Evolutionary conservation across 2,113 vertebrate genomes (phyloP).

Genomic region (Atractosteus spatula): DNA sequence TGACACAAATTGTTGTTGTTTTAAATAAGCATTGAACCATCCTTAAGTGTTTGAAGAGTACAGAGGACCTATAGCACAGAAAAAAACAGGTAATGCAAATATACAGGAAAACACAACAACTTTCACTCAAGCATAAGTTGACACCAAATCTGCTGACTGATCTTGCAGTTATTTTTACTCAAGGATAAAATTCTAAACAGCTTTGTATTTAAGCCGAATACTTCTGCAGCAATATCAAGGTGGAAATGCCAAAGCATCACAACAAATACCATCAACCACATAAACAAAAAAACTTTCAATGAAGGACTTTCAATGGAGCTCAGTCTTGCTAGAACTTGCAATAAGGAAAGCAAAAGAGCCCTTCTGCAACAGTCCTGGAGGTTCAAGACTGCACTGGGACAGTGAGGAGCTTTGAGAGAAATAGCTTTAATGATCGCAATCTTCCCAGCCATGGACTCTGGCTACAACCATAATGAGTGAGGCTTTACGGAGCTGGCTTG

Average conservation of each 20-base stretch:
- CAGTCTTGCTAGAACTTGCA: neutral
- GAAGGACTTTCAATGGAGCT: conserved; percentile 10
- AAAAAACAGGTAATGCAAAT: neutral
- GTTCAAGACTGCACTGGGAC: conserved; percentile 25
- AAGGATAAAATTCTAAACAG: neutral
- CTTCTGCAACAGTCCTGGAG: conserved; percentile 23
- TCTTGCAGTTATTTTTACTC: neutral
- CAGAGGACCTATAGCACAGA: neutral
- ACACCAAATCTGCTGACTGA: neutral
- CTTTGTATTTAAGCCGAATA: neutral
- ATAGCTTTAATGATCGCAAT: conserved; percentile 57
- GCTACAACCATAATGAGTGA: conserved; percentile 29
- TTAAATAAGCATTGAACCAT: neutral
- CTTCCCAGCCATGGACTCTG: conserved; percentile 37
- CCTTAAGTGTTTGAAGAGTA: neutral
- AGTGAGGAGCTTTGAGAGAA: conserved; percentile 47
- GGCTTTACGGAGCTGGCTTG: conserved; percentile 26
- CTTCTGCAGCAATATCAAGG: conserved; percentile 37
- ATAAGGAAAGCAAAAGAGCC: neutral
- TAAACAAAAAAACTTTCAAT: conserved; percentile 29
- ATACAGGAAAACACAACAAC: neutral
- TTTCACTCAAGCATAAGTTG: no score
- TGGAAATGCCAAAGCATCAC: conserved; percentile 30
- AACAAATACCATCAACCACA: conserved; percentile 8
- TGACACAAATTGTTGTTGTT: neutral